These are phyloP conservation scores for Torymus tubicola DNA, from an alignment of 2,888 invertebrate species.

Conservation along the genomic window DNA sequence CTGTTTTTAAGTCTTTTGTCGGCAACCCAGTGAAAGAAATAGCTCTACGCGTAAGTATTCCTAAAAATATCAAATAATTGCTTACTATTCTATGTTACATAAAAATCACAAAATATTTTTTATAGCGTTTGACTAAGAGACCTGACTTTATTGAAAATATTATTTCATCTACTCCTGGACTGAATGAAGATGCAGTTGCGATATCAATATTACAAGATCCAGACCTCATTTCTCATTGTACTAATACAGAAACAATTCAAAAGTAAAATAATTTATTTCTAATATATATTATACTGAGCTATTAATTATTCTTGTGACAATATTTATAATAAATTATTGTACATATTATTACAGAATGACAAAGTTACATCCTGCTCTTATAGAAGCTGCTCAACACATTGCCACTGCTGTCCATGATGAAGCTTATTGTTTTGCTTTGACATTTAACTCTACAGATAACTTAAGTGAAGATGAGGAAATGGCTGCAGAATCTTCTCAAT, in stretches of 20 bases:
- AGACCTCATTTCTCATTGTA: slow-evolving; percentile 84
- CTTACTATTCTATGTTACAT: too few species aligned
- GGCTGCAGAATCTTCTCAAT: slow-evolving; percentile 77
- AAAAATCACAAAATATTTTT: slow-evolving; percentile 20
- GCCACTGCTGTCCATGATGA: slow-evolving; percentile 79
- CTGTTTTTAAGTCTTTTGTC: slow-evolving; percentile 81
- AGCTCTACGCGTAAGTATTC: slow-evolving; percentile 46
- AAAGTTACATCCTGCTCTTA: slow-evolving; percentile 83
- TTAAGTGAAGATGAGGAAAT: slow-evolving; percentile 79
- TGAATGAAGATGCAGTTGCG: slow-evolving; percentile 84
- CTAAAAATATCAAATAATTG: not conserved
- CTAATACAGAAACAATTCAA: slow-evolving; percentile 82
- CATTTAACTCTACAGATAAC: slow-evolving; percentile 72
- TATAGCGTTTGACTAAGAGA: slow-evolving; percentile 71
- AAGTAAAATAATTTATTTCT: slow-evolving; percentile 70
- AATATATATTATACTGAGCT: too few species aligned
- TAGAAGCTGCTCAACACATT: slow-evolving; percentile 83
- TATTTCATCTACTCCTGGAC: slow-evolving; percentile 83
- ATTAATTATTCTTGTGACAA: not conserved
- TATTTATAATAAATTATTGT: slow-evolving; percentile 1
- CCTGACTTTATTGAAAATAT: slow-evolving; percentile 82
- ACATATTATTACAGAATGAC: slow-evolving; percentile 78
- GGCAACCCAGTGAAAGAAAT: slow-evolving; percentile 78
- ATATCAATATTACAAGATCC: slow-evolving; percentile 87
- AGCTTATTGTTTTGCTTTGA: slow-evolving; percentile 67